Percentiles rank a stretch among this genome's conserved stretches.
phyloP scores from a whole-genome alignment of 2,888 invertebrate genomes.

The Glomeris marginata region DNA sequence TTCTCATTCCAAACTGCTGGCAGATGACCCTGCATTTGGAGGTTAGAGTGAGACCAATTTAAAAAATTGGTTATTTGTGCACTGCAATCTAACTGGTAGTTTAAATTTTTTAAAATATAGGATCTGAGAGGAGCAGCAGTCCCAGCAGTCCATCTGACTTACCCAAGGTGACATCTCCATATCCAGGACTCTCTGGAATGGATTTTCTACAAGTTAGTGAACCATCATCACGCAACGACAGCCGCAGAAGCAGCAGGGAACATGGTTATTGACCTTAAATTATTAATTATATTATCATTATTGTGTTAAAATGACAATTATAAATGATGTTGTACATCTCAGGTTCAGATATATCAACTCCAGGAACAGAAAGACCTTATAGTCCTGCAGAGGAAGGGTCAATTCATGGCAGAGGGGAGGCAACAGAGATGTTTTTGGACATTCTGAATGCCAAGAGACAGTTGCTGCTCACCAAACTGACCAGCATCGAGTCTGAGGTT shows the following conservation, averaged over 20 bases:
- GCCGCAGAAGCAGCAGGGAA: constrained; percentile 14
- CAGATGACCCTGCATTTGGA: constrained; percentile 5
- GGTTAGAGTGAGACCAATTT: constrained; percentile 4
- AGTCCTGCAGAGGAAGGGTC: too few relatives aligned
- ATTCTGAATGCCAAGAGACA: constrained; percentile 85
- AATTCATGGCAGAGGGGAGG: constrained; percentile 25
- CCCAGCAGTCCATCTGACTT: constrained; percentile 19
- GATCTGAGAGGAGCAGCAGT: constrained; percentile 19
- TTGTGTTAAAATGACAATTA: too few relatives aligned
- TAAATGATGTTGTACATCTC: too few relatives aligned
- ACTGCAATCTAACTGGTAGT: too few relatives aligned
- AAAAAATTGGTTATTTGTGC: too few relatives aligned
- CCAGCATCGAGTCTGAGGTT: constrained; percentile 81
- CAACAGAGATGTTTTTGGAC: constrained; percentile 85
- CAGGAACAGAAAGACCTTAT: too few relatives aligned
- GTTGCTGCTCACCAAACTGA: constrained; percentile 66
- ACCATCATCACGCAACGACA: constrained; percentile 15
- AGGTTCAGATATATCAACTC: too few relatives aligned
- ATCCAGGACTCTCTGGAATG: constrained; percentile 11
- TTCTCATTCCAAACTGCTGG: constrained; percentile 5
- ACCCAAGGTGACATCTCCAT: constrained; percentile 33
- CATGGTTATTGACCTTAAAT: constrained; percentile 9
- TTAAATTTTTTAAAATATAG: too few relatives aligned
- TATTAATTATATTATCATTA: constrained; percentile 8
- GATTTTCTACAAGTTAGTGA: constrained; percentile 35